Evolutionary conservation across 35 echinoderm and acorn worm genomes (phyloP).

Genomic region (Anneissia japonica): DNA sequence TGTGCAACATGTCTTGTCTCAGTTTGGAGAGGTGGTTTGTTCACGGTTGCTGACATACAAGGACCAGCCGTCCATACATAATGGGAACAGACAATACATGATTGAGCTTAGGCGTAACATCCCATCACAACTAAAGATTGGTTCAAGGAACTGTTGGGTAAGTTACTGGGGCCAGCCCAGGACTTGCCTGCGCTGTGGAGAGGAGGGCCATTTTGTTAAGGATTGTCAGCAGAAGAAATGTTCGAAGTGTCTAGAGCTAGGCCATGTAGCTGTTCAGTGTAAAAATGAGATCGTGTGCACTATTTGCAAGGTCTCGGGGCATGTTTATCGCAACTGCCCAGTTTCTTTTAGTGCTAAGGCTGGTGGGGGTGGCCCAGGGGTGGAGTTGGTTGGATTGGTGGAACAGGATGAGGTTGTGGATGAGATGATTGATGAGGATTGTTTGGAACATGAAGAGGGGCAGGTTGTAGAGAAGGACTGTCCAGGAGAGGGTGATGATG

Average conservation of each 20-base stretch:
- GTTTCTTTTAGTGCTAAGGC: slow-evolving; percentile 7
- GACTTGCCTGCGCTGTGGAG: slow-evolving; percentile 16
- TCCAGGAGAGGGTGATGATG: too few relatives aligned
- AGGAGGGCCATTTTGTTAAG: not conserved
- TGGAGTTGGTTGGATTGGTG: not conserved
- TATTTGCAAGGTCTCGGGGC: slow-evolving; percentile 12
- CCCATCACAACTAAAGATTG: not conserved
- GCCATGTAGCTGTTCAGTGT: slow-evolving; percentile 12
- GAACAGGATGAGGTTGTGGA: not conserved
- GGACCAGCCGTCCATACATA: slow-evolving; percentile 21
- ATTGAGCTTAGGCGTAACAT: slow-evolving; percentile 12
- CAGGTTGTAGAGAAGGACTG: too few relatives aligned
- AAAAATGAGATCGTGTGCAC: slow-evolving; percentile 7
- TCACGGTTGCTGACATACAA: not conserved
- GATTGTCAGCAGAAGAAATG: slow-evolving; percentile 6
- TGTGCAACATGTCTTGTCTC: not conserved
- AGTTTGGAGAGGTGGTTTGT: slow-evolving; percentile 31
- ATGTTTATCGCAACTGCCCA: not conserved
- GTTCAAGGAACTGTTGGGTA: slow-evolving; percentile 5
- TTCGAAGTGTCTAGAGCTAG: slow-evolving; percentile 12
- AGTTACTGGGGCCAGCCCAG: slow-evolving; percentile 25
- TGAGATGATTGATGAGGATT: not conserved
- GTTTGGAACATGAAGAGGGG: too few relatives aligned
- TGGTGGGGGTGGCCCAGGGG: not conserved
- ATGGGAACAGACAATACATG: slow-evolving; percentile 31